Base-by-base conservation (phyloP, 2,888 invertebrate genomes). In the Ecdyonurus torrentis region DNA sequence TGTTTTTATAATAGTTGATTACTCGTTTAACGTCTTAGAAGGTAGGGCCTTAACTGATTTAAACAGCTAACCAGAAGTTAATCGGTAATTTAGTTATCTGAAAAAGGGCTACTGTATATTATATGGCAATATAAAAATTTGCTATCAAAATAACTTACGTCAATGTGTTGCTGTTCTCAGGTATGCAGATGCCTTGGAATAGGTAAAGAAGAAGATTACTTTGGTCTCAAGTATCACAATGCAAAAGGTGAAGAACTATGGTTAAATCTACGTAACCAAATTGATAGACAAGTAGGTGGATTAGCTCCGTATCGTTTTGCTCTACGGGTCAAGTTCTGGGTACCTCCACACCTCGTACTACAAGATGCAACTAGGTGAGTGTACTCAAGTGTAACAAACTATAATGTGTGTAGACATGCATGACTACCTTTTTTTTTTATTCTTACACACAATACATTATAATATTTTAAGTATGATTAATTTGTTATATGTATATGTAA, bases 291-390 rank as follows among this genome's bases (percentile, higher is more conserved):
- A 72, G 82, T 86, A 64, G 81, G 81, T 63, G 84, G 85, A 63
- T 76, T 80, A 5, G 76, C 79, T 52, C 82, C 82, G 15, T 80
- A 84, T 65, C 79, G 87, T 60, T 82, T 89, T 67, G 83, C 84
- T 67, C 77, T 89, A 64, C 78, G 87, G 67, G 89, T 92, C 68
- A 93, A 93, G 76, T 93, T 91, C 78, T 92, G 91, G 89, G 91
- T 93, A 58, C 90, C 90, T 1, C 91, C 91, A 1, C 91, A 92
- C 75, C 83, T 86, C 65, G 81, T 93, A 65, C 82, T 91, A 66
- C 90, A 91, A 75, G 90, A 90, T 72, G 84, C 85, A 53, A 91
- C 91, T 23, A 85, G 89, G 81, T 88, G 75, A 72, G 69, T 65
- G 64, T n/a, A n/a, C n/a, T n/a, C n/a, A n/a, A n/a, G n/a, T n/a